Evolutionary conservation across 1,140 invertebrate species (phyloP), one percentile per base, ranked within the genome.

Genomic region (Eumeta japonica): DNA sequence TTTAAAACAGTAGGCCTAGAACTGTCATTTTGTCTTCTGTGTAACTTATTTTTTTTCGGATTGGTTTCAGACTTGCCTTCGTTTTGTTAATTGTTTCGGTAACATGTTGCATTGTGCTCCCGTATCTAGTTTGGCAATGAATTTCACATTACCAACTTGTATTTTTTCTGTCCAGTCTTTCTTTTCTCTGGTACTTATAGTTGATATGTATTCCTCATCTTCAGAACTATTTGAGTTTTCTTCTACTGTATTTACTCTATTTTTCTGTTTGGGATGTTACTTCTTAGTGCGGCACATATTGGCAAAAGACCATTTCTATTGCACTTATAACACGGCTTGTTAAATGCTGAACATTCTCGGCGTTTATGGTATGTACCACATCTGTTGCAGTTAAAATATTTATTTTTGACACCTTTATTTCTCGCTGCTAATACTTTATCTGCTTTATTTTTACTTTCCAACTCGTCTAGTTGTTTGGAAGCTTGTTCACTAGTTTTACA

Each of bases 301-400:
- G n/a, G n/a, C n/a, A n/a, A n/a, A n/a, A n/a, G n/a, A 18, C 32
- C 32, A 20, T 41, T 46, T 36, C 16, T 41, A 34, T 46, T 35
- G 14, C 44, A 46, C 15, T 38, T 46, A 11, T 28, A 14, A 35
- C 39, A 46, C 28, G 14, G 28, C 39, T 46, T 46, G 15, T 46
- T 46, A 36, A 41, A 41, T 2, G 39, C 43, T 41, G 37, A 39
- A 14, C 43, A 45, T 34, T 41, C 27, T 45, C 43, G 35, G 17
- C 24, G 9, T 37, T 40, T 41, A 41, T 45, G 43, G 12, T 35
- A 41, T 29, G 35, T 41, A 14, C 36, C 44, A 41, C 39, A 46
- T 36, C 44, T 46, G 18, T 30, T 35, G 27, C 39, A 46, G 18
- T 46, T 18, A 41, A 41, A 46, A 11, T 14, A 32, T 36, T 41